Percentiles rank a stretch among this genome's conserved stretches.
phyloP scores from a whole-genome alignment of 1,140 invertebrate species.

The Dermatophagoides farinae region DNA sequence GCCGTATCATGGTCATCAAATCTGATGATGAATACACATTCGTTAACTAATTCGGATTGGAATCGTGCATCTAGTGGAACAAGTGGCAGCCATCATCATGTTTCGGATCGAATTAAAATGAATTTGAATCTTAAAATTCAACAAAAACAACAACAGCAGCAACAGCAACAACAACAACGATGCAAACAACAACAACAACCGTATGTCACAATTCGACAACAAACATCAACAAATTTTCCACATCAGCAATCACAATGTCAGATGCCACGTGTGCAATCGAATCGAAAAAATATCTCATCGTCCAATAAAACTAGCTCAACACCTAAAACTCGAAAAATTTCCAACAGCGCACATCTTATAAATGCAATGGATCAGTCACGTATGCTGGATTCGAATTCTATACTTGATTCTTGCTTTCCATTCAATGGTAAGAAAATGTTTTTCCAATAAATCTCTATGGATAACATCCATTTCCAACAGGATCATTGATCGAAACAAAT shows the following conservation, averaged over 20 bases:
- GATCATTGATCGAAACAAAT: too few species aligned
- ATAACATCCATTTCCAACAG: too few species aligned
- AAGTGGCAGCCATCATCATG: not conserved
- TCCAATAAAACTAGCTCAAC: not conserved
- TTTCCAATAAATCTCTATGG: too few species aligned
- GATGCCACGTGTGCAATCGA: not conserved
- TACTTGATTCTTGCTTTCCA: too few species aligned
- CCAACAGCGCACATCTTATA: too few species aligned
- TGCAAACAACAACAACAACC: not conserved
- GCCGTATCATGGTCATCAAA: not conserved
- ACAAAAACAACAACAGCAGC: constrained; percentile 3
- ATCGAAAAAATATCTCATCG: not conserved
- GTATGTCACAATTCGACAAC: not conserved
- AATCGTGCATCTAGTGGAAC: not conserved
- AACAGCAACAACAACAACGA: not conserved
- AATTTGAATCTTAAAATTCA: constrained; percentile 12
- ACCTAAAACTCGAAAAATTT: not conserved
- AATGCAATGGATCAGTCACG: too few species aligned
- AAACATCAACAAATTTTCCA: not conserved
- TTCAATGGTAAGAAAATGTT: too few species aligned
- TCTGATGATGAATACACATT: not conserved
- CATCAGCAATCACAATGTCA: not conserved
- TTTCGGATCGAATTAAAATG: constrained; percentile 7
- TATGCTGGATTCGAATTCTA: too few species aligned
- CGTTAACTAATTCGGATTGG: not conserved